phyloP scores from a whole-genome alignment of 2,888 invertebrate species.

The Allacma fusca region DNA sequence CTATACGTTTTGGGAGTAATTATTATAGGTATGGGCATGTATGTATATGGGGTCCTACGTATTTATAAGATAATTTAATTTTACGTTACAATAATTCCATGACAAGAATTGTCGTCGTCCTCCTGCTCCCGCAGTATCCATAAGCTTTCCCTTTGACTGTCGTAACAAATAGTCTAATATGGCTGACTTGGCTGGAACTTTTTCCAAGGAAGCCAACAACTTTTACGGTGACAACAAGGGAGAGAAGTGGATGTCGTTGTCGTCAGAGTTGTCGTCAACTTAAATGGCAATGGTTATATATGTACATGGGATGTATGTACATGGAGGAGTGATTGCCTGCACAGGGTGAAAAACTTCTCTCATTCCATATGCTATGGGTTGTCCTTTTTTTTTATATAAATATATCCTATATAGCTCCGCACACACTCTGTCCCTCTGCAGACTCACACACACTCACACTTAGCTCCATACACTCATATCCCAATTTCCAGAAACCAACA shows the following conservation, averaged over 20 bases:
- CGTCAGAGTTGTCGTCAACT: slow-evolving; percentile 18
- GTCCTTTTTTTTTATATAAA: background rate
- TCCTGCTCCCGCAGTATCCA: slow-evolving; percentile 20
- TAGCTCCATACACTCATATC: too few species aligned
- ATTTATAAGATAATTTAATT: slow-evolving; percentile 11
- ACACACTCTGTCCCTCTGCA: too few species aligned
- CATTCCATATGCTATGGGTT: background rate
- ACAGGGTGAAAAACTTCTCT: background rate
- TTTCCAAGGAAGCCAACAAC: background rate
- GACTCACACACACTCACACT: too few species aligned
- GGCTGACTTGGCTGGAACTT: slow-evolving; percentile 24
- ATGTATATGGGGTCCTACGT: background rate
- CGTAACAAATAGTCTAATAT: slow-evolving; percentile 7
- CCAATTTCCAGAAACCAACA: too few species aligned
- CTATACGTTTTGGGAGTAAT: too few species aligned
- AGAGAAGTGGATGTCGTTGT: slow-evolving; percentile 11
- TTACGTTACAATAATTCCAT: slow-evolving; percentile 13
- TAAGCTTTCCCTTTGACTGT: slow-evolving; percentile 34
- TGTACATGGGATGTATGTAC: background rate
- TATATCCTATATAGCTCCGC: background rate
- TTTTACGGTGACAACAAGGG: slow-evolving; percentile 11
- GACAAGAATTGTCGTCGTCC: slow-evolving; percentile 16
- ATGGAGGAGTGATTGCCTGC: background rate
- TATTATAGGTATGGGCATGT: background rate
- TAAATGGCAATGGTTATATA: slow-evolving; percentile 18